phyloP scores from a whole-genome alignment of 2,113 vertebrate species.

The Rhizomys pruinosus region DNA sequence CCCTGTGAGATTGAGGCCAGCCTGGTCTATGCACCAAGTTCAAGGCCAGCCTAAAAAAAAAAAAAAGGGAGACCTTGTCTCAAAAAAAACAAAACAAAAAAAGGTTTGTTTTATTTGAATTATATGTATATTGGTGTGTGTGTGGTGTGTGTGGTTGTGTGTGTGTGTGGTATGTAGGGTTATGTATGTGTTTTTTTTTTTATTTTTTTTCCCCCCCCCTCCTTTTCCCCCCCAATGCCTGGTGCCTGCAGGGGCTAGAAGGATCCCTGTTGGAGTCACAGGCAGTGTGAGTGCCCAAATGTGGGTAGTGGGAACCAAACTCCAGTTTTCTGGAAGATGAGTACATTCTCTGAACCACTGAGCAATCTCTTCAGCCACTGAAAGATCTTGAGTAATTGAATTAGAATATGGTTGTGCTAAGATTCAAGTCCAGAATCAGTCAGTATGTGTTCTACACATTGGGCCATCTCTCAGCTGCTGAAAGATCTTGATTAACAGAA shows the following conservation, averaged over 20 bases:
- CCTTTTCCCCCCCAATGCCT: too few species aligned
- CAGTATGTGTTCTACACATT: neutral
- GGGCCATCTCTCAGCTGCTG: neutral
- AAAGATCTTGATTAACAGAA: slow-evolving; percentile 20
- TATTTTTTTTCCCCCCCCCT: too few species aligned
- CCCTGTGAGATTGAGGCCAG: too few species aligned
- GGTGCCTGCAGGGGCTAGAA: neutral
- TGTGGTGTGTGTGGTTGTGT: neutral
- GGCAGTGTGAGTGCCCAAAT: neutral
- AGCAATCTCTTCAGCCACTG: neutral
- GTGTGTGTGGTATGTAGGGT: too few species aligned
- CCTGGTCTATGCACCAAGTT: too few species aligned
- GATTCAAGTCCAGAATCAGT: too few species aligned
- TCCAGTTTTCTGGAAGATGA: neutral
- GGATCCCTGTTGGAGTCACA: neutral
- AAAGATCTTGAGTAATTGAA: neutral
- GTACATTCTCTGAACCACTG: neutral
- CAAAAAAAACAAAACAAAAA: neutral
- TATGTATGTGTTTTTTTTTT: too few species aligned
- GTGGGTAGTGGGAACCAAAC: neutral
- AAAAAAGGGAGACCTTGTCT: too few species aligned
- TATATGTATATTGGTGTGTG: neutral
- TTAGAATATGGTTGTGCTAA: too few species aligned
- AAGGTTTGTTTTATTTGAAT: neutral
- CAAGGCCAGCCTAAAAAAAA: too few species aligned